These are phyloP conservation scores for Rhynchonycteris naso DNA, from an alignment of 2,797 vertebrate species.

Conservation along the genomic window DNA sequence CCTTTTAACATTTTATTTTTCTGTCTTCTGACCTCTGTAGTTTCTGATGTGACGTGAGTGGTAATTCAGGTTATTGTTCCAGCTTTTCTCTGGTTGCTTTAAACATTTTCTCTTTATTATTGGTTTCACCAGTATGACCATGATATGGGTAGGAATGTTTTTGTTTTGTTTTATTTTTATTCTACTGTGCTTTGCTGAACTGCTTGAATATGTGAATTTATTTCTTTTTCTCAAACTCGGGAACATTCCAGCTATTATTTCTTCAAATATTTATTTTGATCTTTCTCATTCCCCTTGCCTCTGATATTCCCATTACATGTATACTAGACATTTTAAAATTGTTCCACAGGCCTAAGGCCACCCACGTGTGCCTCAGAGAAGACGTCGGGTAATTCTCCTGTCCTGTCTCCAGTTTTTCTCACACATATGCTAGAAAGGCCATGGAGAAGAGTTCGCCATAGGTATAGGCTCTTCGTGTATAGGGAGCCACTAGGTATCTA, in stretches of 20 bases:
- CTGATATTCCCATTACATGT: not conserved
- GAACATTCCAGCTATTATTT: not conserved
- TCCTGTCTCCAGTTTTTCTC: not conserved
- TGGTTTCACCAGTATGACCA: not conserved
- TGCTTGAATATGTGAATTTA: not conserved
- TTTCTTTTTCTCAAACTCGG: not conserved
- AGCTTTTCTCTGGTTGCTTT: not conserved
- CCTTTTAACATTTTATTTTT: not conserved
- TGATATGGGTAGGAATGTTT: not conserved
- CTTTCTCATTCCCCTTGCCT: not conserved
- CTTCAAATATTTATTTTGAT: slow-evolving; percentile 10
- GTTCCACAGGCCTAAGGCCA: not conserved
- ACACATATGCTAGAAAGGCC: not conserved
- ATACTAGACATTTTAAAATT: not conserved
- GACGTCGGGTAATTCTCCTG: not conserved
- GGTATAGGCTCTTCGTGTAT: not conserved
- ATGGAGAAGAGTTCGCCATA: not conserved
- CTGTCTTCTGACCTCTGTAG: not conserved
- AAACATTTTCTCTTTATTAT: not conserved
- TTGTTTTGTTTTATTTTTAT: not conserved
- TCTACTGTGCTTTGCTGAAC: not conserved
- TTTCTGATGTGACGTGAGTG: not conserved
- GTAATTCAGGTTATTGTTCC: not conserved
- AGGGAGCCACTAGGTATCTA: not conserved
- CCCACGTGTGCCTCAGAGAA: not conserved